phyloP scores from a whole-genome alignment of 1,140 invertebrate genomes.

The Ceratitis capitata region DNA sequence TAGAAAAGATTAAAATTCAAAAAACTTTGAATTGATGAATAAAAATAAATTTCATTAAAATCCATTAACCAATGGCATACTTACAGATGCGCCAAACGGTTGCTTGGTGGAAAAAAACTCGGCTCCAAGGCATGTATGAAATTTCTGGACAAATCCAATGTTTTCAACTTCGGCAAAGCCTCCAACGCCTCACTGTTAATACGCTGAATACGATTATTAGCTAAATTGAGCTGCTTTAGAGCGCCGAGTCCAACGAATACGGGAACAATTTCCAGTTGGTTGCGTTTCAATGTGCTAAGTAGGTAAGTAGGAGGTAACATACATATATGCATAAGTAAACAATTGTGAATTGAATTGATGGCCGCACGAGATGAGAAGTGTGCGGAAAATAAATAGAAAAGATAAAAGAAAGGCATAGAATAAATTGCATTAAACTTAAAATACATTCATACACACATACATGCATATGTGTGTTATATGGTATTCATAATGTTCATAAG shows the following conservation, averaged over 20 bases:
- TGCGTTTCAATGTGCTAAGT: conserved; percentile 56
- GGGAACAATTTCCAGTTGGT: conserved; percentile 59
- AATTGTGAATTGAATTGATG: neutral
- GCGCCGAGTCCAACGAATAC: conserved; percentile 51
- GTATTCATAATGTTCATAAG: neutral
- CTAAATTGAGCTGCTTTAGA: conserved; percentile 68
- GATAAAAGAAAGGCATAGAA: neutral
- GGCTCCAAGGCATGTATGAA: conserved; percentile 69
- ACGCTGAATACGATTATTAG: conserved; percentile 73
- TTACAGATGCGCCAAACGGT: conserved; percentile 67
- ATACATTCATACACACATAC: no score
- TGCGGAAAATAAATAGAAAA: neutral
- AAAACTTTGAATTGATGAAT: no score
- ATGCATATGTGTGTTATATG: no score
- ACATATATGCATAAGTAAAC: no score
- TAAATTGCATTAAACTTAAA: conserved; percentile 1
- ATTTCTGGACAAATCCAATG: conserved; percentile 74
- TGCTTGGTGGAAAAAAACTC: conserved; percentile 66
- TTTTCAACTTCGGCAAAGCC: conserved; percentile 70
- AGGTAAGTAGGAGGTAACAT: neutral
- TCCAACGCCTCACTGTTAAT: conserved; percentile 72
- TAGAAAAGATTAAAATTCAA: no score
- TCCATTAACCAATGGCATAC: no score
- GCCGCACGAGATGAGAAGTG: neutral
- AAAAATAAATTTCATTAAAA: neutral